Evolutionary conservation across 2,113 vertebrate species (phyloP).

Genomic region (Sphaerodactylus townsendi): DNA sequence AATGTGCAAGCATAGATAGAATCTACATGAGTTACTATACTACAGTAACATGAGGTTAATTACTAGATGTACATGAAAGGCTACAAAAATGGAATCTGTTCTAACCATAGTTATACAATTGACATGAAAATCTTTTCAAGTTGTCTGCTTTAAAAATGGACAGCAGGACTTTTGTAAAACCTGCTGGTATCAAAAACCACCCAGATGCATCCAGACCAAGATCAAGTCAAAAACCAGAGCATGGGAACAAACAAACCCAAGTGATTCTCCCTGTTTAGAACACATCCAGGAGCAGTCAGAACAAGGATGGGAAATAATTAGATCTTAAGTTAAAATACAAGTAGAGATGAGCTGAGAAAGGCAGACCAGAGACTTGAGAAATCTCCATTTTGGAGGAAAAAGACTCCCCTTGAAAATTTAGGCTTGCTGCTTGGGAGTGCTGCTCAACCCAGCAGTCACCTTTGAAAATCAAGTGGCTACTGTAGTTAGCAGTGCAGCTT

Average conservation of each 20-base stretch:
- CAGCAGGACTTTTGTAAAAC: not conserved
- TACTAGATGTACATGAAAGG: not conserved
- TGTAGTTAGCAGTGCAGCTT: too few species aligned
- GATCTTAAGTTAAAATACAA: not conserved
- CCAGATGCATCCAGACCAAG: not conserved
- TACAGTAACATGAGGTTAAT: conserved; percentile 23
- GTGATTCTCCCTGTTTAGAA: not conserved
- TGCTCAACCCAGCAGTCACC: too few species aligned
- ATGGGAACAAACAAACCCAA: not conserved
- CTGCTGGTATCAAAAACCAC: not conserved
- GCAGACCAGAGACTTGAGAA: too few species aligned
- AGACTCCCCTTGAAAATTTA: too few species aligned
- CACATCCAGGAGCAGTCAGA: not conserved
- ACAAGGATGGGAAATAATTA: not conserved
- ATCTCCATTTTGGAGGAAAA: too few species aligned
- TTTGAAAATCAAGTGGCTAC: too few species aligned
- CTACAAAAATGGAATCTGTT: not conserved
- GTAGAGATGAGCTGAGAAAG: not conserved
- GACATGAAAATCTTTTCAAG: conserved; percentile 4
- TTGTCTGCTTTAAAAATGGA: not conserved
- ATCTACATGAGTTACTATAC: conserved; percentile 11
- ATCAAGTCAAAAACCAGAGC: not conserved
- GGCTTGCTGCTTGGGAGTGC: too few species aligned
- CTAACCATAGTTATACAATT: conserved; percentile 1
- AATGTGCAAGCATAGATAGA: conserved; percentile 8